Base-by-base conservation (phyloP, 2,888 invertebrate genomes). In the Stenurella melanura region DNA sequence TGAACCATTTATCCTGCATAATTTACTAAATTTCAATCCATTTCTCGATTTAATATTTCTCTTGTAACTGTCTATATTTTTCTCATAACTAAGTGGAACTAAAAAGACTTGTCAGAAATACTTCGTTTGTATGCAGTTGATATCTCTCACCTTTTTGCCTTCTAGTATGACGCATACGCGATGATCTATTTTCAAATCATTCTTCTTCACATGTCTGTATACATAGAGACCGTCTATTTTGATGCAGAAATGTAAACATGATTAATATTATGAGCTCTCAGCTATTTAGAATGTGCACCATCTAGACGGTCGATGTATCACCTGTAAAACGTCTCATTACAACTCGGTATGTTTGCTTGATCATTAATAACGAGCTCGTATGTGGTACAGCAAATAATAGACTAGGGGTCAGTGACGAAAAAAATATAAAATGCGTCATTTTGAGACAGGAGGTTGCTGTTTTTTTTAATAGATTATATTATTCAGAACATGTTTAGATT, bases 301-400 rank as follows among this genome's bases (percentile, higher is more conserved):
- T 58, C 58, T 58, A 58, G 58, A 58, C 58, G 58, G 58, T 58
- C 58, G 19, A 58, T 58, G 58, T 58, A 58, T 58, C 58, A 58
- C 58, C 58, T 58, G 58, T 58, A 19, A 58, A 58, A 58, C 58
- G 21, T 58, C 58, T 58, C 58, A 58, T 58, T 58, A 58, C 58
- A 21, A 58, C 58, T 58, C 58, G 58, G 10, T 4, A 7, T 58
- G 21, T 58, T 58, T 9, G 21, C 58, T 50, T 2, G 7, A 1
- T 12, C 58, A 58, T 58, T 6, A 58, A 18, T 58, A 58, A 58
- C 58, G 21, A 18, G 21, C 58, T 58, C 56, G 56, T 56, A 56
- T 17, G 17, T 3, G 4, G 21, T 26, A 26, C 21, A 26, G 21
- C 21, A 26, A 26, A 4, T 26, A n/a, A n/a, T n/a, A n/a, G n/a